A percentile compares a stretch with the other conserved stretches of the same genome.
Evolutionary conservation across 2,113 vertebrate species (phyloP).

Genomic region (Oryzias javanicus): DNA sequence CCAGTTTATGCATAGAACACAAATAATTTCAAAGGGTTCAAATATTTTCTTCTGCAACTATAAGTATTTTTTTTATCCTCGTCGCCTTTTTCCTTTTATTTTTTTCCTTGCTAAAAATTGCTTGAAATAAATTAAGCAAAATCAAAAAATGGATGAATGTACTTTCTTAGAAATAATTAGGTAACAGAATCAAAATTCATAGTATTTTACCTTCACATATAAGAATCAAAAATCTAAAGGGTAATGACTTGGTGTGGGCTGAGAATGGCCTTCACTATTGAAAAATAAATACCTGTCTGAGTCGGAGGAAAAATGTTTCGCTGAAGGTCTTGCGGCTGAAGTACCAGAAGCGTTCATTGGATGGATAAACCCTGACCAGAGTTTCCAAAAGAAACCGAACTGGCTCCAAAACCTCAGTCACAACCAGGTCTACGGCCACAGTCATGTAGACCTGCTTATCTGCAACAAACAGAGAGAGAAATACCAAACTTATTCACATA

Average conservation of each 20-base stretch:
- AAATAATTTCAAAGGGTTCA: no score
- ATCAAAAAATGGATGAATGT: no score
- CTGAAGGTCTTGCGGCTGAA: slow-evolving; percentile 96
- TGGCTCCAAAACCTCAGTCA: slow-evolving; percentile 93
- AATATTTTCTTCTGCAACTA: no score
- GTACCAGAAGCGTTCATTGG: slow-evolving; percentile 98
- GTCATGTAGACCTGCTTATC: slow-evolving; percentile 96
- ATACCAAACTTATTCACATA: background rate
- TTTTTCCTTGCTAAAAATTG: no score
- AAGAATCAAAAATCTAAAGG: no score
- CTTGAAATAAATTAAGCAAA: no score
- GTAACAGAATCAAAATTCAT: no score
- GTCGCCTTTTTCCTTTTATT: no score
- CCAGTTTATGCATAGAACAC: no score
- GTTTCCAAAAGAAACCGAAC: slow-evolving; percentile 94
- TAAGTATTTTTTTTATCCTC: no score
- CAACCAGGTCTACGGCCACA: slow-evolving; percentile 94
- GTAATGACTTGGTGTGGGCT: background rate
- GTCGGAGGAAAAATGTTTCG: slow-evolving; percentile 92
- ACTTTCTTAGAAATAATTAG: no score
- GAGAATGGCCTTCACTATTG: background rate
- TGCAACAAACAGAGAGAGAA: slow-evolving; percentile 48
- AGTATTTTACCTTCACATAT: no score
- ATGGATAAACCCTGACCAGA: slow-evolving; percentile 88
- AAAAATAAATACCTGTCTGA: slow-evolving; percentile 85